Evolutionary conservation across 2,113 vertebrate genomes (phyloP), one percentile per base, ranked within the genome.

Genomic region (Neolamprologus tretocephalus): DNA sequence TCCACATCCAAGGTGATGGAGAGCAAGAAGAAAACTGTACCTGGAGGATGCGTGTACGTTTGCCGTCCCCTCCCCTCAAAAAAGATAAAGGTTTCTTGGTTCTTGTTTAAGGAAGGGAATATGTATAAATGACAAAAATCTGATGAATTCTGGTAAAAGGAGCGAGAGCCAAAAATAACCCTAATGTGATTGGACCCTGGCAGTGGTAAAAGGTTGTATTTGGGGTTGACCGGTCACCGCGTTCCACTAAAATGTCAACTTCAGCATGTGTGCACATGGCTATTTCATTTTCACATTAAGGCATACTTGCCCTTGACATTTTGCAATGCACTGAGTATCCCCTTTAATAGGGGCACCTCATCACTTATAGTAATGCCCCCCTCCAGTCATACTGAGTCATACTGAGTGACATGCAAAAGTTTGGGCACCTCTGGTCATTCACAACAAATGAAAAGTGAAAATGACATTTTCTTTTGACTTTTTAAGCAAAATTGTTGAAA

Each of bases 291-390:
- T 86, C 84, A 86, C 86, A 90, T 86, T 63, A 88, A 86, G 66
- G 53, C 66, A 21, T 87, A 90, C 81, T 87, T 93, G 91, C 84
- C 93, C 92, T 95, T 94, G 94, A 93, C 92, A 93, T 95, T 94
- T 92, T 73, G 54, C n/a, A 6, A 87, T 81, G 37, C 37, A 66
- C 83, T 80, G 83, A 90, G 85, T 87, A 42, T 85, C 73, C 78
- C 54, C 75, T 88, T 89, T 92, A 90, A 92, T 87, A 87, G 81
- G 81, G 75, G 80, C 63, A 81, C 49, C 83, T 87, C 81, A 87
- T 89, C 89, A 81, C 90, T 91, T 81, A 87, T 81, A 80, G 87
- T 80, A 82, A 89, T 57, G 16, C 37, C 58, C 23, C 9, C 21
- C 78, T 85, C 9, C 8, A 80, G 81, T 89, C 81, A 63, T 63